Evolutionary conservation across 2,888 invertebrate species (phyloP).

Genomic region (Epistrophe grossulariae): DNA sequence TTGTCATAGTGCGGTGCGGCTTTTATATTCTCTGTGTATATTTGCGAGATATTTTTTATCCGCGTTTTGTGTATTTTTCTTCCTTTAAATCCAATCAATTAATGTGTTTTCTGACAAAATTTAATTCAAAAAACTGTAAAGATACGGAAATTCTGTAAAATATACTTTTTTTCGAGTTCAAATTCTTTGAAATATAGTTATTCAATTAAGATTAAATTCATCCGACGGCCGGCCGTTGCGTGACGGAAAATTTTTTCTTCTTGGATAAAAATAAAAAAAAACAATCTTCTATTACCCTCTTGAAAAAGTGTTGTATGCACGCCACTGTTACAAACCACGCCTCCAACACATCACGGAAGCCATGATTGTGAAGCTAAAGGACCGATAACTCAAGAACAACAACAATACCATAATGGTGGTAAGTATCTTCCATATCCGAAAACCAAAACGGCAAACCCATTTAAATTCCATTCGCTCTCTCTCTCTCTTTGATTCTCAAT

Average conservation of each 20-base stretch:
- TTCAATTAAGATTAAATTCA: neutral
- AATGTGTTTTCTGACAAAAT: neutral
- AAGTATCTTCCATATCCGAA: slow-evolving; percentile 73
- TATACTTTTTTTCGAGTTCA: neutral
- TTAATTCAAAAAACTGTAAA: neutral
- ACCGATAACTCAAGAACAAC: slow-evolving; percentile 81
- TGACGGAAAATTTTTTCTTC: neutral
- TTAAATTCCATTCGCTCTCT: slow-evolving; percentile 43
- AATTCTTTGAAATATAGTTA: neutral
- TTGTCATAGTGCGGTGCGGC: slow-evolving; percentile 60
- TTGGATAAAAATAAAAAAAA: neutral
- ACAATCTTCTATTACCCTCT: neutral
- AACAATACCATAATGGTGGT: slow-evolving; percentile 72
- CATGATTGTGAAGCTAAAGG: slow-evolving; percentile 82
- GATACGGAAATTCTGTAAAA: neutral
- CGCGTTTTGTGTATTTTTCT: neutral
- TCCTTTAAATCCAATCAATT: neutral
- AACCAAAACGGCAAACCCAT: slow-evolving; percentile 58
- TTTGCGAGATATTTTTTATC: slow-evolving; percentile 33
- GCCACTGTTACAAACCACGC: slow-evolving; percentile 81
- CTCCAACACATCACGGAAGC: slow-evolving; percentile 82
- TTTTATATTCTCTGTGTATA: slow-evolving; percentile 33
- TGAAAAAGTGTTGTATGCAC: slow-evolving; percentile 61
- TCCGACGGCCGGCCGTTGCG: slow-evolving; percentile 1
- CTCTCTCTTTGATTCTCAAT: slow-evolving; percentile 26